A percentile compares a stretch with the other conserved stretches of the same genome.
Conservation (phyloP, 2,888 invertebrate genomes). For the Catocala nupta region DNA sequence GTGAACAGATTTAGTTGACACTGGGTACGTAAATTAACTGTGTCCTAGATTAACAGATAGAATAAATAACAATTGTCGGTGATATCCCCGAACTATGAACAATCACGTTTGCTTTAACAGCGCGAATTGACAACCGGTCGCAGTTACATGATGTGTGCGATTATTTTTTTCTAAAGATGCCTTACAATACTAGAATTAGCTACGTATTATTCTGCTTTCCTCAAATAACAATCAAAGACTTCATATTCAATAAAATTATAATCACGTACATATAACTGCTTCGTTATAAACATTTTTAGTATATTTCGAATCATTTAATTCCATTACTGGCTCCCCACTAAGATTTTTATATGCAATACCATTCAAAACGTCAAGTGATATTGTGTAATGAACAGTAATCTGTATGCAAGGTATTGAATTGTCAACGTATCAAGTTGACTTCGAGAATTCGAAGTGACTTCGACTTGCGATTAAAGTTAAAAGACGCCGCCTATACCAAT, state of each 20-base stretch:
- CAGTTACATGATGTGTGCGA: no score
- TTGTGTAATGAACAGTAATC: conserved; percentile 72
- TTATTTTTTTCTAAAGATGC: no score
- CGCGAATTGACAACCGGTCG: no score
- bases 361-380: conserved; percentile 66
- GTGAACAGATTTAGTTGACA: no score
- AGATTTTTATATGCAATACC: conserved; percentile 68
- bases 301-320: conserved; percentile 1
- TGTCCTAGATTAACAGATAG: no score
- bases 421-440: conserved; percentile 69
- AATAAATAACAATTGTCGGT: no score
- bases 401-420: conserved; percentile 74
- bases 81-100: no score
- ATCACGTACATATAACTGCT: not conserved
- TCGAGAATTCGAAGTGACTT: conserved; percentile 53
- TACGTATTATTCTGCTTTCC: no score
- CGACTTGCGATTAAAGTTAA: conserved; percentile 59
- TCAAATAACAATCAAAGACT: no score
- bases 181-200: no score
- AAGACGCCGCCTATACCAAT: conserved; percentile 60
- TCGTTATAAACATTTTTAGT: not conserved
- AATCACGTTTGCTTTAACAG: no score
- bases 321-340: conserved; percentile 55
- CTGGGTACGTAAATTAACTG: no score
- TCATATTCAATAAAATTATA: not conserved